These are phyloP conservation scores for Slavum lentiscoides DNA, from an alignment of 2,888 invertebrate species.

Conservation along the genomic window DNA sequence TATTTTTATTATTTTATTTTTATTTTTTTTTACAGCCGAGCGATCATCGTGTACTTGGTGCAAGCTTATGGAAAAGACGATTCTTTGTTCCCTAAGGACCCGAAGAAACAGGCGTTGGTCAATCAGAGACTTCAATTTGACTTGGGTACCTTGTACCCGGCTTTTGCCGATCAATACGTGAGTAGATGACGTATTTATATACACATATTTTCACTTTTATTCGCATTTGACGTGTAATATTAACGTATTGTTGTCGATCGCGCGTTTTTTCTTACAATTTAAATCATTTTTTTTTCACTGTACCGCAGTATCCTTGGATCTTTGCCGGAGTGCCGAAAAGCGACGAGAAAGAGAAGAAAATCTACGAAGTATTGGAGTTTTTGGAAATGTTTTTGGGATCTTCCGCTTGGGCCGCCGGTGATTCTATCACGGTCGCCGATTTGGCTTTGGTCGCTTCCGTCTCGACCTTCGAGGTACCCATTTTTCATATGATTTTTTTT, in stretches of 20 bases:
- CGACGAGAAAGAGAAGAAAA: slow-evolving; percentile 69
- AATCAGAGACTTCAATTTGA: slow-evolving; percentile 82
- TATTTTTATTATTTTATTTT: too few relatives aligned
- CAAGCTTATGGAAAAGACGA: slow-evolving; percentile 80
- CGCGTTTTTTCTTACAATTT: too few relatives aligned
- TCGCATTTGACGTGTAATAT: too few relatives aligned
- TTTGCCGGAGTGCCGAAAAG: slow-evolving; percentile 68
- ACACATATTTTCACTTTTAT: too few relatives aligned
- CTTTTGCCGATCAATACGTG: slow-evolving; percentile 74
- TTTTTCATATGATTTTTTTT: background rate
- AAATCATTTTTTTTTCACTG: too few relatives aligned
- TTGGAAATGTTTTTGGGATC: slow-evolving; percentile 70
- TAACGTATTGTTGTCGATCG: too few relatives aligned
- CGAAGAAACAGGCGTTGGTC: slow-evolving; percentile 74
- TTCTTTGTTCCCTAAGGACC: slow-evolving; percentile 75
- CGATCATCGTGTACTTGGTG: slow-evolving; percentile 78
- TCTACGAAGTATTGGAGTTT: slow-evolving; percentile 70
- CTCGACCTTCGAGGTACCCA: slow-evolving; percentile 69
- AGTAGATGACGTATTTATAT: slow-evolving; percentile 55
- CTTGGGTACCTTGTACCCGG: slow-evolving; percentile 72
- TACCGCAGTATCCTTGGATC: slow-evolving; percentile 66
- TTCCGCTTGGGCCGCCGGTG: slow-evolving; percentile 73
- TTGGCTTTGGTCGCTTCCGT: slow-evolving; percentile 70
- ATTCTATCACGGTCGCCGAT: slow-evolving; percentile 77
- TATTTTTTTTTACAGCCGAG: slow-evolving; percentile 64